Percentiles rank a stretch among this genome's conserved stretches.
phyloP scores from a whole-genome alignment of 2,113 vertebrate genomes.

The Psammodynastes pulverulentus region DNA sequence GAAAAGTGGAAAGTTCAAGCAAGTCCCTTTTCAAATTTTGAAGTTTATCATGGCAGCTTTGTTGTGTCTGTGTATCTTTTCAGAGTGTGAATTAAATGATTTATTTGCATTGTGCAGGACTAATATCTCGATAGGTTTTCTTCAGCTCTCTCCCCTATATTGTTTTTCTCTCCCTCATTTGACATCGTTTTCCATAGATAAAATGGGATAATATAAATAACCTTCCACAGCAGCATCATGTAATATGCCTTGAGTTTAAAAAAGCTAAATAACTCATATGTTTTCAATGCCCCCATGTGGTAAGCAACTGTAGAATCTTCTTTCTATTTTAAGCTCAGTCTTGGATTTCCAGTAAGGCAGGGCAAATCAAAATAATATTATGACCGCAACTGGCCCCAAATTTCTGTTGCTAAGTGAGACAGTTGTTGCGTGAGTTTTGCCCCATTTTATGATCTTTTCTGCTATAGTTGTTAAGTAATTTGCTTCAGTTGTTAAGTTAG shows the following conservation, averaged over 20 bases:
- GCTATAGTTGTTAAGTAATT: background rate
- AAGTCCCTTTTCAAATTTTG: background rate
- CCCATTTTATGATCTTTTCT: background rate
- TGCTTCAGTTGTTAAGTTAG: background rate
- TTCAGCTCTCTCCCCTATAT: background rate
- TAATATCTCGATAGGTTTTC: background rate
- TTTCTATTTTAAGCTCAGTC: background rate
- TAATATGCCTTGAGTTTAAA: background rate
- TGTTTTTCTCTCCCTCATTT: background rate
- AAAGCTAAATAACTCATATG: rapidly evolving
- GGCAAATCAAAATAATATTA: background rate
- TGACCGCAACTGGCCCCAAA: background rate
- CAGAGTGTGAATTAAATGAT: background rate
- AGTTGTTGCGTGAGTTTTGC: background rate
- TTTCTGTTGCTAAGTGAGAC: background rate
- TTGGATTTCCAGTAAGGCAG: slow-evolving; percentile 12
- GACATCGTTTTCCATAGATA: background rate
- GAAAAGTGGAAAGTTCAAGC: background rate
- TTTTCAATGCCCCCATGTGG: rapidly evolving
- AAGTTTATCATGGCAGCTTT: background rate
- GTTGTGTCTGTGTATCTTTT: background rate
- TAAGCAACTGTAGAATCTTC: slow-evolving; percentile 17
- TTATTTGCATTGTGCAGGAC: background rate
- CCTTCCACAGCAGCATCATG: rapidly evolving
- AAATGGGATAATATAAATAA: background rate